Evolutionary conservation across 2,113 vertebrate species (phyloP).

Genomic region (Boulengeromyrus knoepffleri): DNA sequence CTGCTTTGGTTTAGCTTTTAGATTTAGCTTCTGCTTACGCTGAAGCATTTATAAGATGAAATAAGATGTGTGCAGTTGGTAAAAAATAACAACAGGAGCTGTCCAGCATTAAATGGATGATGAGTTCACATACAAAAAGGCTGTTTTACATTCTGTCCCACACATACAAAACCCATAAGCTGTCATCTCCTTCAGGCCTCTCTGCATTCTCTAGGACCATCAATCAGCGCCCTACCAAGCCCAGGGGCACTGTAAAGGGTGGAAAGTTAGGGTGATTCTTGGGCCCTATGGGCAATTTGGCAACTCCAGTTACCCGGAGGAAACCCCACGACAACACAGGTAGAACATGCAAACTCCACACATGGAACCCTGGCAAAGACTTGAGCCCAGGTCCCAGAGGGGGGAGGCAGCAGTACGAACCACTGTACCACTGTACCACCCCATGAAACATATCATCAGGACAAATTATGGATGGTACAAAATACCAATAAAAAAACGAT

Average conservation of each 20-base stretch:
- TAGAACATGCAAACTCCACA: neutral
- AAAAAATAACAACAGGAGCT: neutral
- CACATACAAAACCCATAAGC: neutral
- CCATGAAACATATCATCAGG: neutral
- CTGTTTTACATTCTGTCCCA: constrained; percentile 13
- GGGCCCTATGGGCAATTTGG: neutral
- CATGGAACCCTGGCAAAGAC: neutral
- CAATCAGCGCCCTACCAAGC: neutral
- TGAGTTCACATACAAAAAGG: neutral
- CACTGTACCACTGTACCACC: neutral
- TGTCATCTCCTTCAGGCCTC: neutral
- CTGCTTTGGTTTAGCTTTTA: neutral
- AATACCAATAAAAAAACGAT: neutral
- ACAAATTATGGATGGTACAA: neutral
- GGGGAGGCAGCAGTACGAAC: neutral
- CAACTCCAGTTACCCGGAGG: neutral
- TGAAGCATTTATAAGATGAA: neutral
- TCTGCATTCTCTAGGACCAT: neutral
- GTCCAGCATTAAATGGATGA: neutral
- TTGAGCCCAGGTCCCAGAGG: neutral
- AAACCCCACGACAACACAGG: neutral
- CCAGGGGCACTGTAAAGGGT: neutral
- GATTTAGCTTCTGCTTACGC: neutral
- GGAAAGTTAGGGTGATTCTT: neutral
- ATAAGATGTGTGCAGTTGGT: neutral